Conservation (phyloP, 2,888 invertebrate species). For the Stenodema calcarata region DNA sequence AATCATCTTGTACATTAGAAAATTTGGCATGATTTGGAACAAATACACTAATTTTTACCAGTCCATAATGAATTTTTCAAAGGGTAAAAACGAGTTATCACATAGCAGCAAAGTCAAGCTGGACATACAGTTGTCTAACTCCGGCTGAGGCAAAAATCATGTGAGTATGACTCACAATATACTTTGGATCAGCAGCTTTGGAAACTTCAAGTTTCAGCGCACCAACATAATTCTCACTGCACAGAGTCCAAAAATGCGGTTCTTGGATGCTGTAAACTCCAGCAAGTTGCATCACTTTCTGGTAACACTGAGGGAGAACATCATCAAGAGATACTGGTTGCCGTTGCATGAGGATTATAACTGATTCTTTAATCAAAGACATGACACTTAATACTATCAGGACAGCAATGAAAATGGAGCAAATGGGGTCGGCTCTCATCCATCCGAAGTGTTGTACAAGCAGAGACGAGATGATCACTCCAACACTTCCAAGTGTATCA, state of each 20-base stretch:
- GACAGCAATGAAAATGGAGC: constrained; percentile 94
- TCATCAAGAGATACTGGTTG: constrained; percentile 85
- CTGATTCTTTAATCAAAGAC: constrained; percentile 84
- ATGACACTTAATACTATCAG: constrained; percentile 88
- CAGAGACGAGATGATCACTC: constrained; percentile 93
- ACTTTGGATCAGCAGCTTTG: constrained; percentile 87
- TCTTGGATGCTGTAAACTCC: constrained; percentile 96
- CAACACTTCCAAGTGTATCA: constrained; percentile 95
- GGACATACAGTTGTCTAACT: constrained; percentile 89
- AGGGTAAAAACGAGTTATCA: not conserved
- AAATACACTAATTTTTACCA: not conserved
- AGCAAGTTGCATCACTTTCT: constrained; percentile 84
- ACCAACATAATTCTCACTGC: constrained; percentile 91
- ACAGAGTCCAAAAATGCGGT: constrained; percentile 98
- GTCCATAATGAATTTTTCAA: not conserved
- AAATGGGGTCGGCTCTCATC: constrained; percentile 98
- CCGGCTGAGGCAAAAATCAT: constrained; percentile 94
- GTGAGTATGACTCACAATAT: constrained; percentile 90
- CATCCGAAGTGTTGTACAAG: constrained; percentile 95
- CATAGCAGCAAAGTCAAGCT: constrained; percentile 84
- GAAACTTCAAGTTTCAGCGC: constrained; percentile 95
- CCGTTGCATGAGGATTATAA: constrained; percentile 91
- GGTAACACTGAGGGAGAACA: constrained; percentile 84
- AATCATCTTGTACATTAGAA: not conserved
- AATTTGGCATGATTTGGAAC: not conserved